These are phyloP conservation scores for Euzophera pinguis DNA, from an alignment of 2,888 invertebrate species.

Conservation along the genomic window DNA sequence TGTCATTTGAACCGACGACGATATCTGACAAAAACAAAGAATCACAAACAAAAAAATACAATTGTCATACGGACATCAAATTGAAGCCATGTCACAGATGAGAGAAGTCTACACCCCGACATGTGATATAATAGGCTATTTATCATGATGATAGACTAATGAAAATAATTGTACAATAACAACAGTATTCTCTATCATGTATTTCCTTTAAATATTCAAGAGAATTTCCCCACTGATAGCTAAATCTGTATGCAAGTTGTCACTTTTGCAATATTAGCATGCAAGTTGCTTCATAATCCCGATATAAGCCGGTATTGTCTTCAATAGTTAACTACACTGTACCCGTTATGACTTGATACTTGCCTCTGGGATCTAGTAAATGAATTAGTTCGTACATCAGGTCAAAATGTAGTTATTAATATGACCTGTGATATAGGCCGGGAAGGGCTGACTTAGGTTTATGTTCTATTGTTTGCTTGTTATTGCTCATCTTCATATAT, in stretches of 20 bases:
- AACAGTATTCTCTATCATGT: no score
- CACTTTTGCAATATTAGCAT: neutral
- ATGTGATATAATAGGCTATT: no score
- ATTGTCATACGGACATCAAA: no score
- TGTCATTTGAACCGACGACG: no score
- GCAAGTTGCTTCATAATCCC: conserved; percentile 5
- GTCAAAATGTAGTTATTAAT: neutral
- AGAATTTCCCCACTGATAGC: neutral
- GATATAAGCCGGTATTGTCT: neutral
- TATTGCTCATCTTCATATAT: no score
- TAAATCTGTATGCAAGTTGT: conserved; percentile 9
- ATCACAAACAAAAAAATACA: no score
- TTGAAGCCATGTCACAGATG: no score
- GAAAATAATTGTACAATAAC: no score
- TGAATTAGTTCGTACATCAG: neutral
- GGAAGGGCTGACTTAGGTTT: neutral
- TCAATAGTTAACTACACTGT: conserved; percentile 3
- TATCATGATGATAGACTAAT: no score
- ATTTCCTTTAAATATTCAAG: neutral
- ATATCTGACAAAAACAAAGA: no score
- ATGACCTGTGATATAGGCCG: neutral
- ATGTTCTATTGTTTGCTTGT: no score
- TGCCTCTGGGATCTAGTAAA: conserved; percentile 4
- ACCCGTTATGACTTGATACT: neutral
- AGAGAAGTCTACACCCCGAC: no score